Percentiles rank a stretch among this genome's conserved stretches.
phyloP scores from a whole-genome alignment of 2,888 invertebrate genomes.

The Drosophila lacicola region DNA sequence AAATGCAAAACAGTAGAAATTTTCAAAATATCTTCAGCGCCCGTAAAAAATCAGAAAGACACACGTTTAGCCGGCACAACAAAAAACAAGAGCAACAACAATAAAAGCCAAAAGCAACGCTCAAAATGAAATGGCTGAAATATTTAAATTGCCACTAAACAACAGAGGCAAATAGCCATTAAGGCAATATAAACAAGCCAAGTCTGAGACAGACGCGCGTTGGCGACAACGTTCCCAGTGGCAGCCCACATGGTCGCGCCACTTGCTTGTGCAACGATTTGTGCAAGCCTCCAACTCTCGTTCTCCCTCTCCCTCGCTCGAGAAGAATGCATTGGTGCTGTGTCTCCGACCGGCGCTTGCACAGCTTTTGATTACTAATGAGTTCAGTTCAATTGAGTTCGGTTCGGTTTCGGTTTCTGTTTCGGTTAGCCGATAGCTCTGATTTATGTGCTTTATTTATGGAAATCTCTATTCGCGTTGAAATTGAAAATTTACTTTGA shows the following conservation, averaged over 20 bases:
- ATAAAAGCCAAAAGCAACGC: constrained; percentile 12
- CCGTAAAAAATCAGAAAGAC: constrained; percentile 32
- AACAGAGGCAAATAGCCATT: constrained; percentile 70
- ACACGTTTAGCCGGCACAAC: constrained; percentile 39
- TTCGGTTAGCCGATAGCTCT: constrained; percentile 63
- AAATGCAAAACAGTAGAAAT: constrained; percentile 65
- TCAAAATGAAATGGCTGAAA: constrained; percentile 74
- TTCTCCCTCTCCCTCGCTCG: constrained; percentile 5
- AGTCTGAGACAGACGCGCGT: constrained; percentile 47
- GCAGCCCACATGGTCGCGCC: constrained; percentile 58
- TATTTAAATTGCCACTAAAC: constrained; percentile 76
- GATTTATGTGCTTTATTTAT: constrained; percentile 79
- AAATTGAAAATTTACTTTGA: constrained; percentile 76
- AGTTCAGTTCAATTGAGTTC: constrained; percentile 53
- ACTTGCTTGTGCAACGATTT: constrained; percentile 38
- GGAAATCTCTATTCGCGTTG: constrained; percentile 74
- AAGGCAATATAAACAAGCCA: constrained; percentile 72
- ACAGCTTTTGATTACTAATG: constrained; percentile 80
- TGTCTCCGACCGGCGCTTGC: constrained; percentile 35
- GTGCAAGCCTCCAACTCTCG: constrained; percentile 22
- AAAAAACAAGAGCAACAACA: constrained; percentile 10
- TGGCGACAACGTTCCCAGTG: constrained; percentile 71
- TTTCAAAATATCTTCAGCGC: constrained; percentile 52
- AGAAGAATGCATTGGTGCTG: constrained; percentile 64
- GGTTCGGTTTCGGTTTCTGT: constrained; percentile 30